phyloP scores from a whole-genome alignment of 2,888 invertebrate species.

The Pseudolycoriella hygida region DNA sequence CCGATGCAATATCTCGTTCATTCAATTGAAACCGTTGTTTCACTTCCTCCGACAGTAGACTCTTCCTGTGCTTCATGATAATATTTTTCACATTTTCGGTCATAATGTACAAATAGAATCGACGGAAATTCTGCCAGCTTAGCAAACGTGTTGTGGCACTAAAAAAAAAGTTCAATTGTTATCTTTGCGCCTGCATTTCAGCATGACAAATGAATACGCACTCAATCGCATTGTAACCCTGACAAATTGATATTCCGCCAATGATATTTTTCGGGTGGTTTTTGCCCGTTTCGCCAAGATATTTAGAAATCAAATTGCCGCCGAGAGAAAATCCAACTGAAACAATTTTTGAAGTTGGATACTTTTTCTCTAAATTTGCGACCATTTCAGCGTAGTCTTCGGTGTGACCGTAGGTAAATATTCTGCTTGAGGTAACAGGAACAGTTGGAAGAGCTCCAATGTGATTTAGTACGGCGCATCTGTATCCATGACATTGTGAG shows the following conservation, averaged over 20 bases:
- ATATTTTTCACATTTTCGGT: slow-evolving; percentile 81
- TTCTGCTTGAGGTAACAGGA: slow-evolving; percentile 68
- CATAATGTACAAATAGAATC: slow-evolving; percentile 83
- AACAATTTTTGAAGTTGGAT: slow-evolving; percentile 59
- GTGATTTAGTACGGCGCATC: slow-evolving; percentile 87
- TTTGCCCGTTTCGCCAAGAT: slow-evolving; percentile 59
- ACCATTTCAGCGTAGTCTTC: slow-evolving; percentile 78
- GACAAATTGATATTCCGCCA: slow-evolving; percentile 83
- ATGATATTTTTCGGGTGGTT: slow-evolving; percentile 52
- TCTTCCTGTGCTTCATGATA: slow-evolving; percentile 64
- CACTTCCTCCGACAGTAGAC: slow-evolving; percentile 55
- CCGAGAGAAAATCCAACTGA: slow-evolving; percentile 88
- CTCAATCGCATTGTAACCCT: slow-evolving; percentile 85
- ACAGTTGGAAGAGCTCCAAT: slow-evolving; percentile 76
- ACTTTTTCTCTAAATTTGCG: slow-evolving; percentile 48
- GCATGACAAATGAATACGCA: slow-evolving; percentile 34
- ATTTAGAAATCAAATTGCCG: slow-evolving; percentile 84
- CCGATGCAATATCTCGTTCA: slow-evolving; percentile 66
- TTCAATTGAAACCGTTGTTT: slow-evolving; percentile 48
- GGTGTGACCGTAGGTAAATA: slow-evolving; percentile 86
- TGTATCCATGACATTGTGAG: slow-evolving; percentile 78
- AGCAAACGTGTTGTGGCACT: slow-evolving; percentile 67
- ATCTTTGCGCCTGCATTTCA: not conserved
- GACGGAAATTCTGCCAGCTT: slow-evolving; percentile 78
- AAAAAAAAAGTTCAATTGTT: not conserved